Conservation (phyloP, 2,113 vertebrate species). For the Carassius gibelio region DNA sequence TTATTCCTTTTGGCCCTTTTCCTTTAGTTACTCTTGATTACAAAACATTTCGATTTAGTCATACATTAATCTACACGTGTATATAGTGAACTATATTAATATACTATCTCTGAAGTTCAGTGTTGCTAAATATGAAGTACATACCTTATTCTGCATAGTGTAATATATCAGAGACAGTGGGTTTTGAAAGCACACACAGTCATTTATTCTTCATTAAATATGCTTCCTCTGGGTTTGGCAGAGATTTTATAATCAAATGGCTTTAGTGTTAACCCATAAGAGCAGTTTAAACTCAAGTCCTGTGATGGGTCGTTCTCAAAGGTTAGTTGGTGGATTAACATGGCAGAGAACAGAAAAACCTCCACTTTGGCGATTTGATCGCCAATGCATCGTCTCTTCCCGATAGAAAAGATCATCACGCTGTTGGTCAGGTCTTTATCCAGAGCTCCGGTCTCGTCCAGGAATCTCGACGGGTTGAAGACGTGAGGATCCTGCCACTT, state of each 20-base stretch:
- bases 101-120: too few relatives aligned
- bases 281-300: slow-evolving; percentile 70
- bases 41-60: background rate
- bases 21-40: background rate
- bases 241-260: slow-evolving; percentile 71
- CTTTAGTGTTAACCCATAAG: slow-evolving; percentile 79
- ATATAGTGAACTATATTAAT: background rate
- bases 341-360: slow-evolving; percentile 79
- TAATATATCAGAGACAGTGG: background rate
- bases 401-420: slow-evolving; percentile 84
- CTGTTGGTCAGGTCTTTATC: slow-evolving; percentile 73
- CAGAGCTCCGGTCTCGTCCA: slow-evolving; percentile 70
- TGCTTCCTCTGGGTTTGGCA: slow-evolving; percentile 71
- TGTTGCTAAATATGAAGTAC: background rate
- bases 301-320: slow-evolving; percentile 75
- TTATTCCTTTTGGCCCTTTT: background rate
- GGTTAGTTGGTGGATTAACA: slow-evolving; percentile 74
- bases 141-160: background rate
- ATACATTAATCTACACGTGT: background rate
- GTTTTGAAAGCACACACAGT: background rate
- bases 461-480: slow-evolving; percentile 81
- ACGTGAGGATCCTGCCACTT: slow-evolving; percentile 81
- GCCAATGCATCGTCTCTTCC: slow-evolving; percentile 83
- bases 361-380: slow-evolving; percentile 81
- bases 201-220: background rate